Evolutionary conservation across 1,140 invertebrate genomes (phyloP).

Genomic region (Lethocerus indicus): DNA sequence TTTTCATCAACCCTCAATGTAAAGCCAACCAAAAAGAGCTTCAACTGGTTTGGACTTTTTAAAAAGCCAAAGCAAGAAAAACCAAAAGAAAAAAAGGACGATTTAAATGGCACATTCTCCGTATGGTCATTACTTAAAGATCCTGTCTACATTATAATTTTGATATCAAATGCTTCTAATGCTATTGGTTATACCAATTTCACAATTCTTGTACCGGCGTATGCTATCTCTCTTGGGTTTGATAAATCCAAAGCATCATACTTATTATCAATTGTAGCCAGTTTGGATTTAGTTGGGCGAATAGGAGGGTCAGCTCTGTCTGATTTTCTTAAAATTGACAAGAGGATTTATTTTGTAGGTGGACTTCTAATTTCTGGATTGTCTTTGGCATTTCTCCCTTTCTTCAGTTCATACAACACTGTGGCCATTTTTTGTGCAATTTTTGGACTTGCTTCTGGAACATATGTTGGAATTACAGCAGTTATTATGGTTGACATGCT

Average conservation of each 20-base stretch:
- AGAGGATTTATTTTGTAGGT: slow-evolving; percentile 62
- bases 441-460: slow-evolving; percentile 66
- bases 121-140: slow-evolving; percentile 39
- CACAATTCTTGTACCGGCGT: slow-evolving; percentile 57
- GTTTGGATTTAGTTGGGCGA: slow-evolving; percentile 57
- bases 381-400: slow-evolving; percentile 46
- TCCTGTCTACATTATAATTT: slow-evolving; percentile 60
- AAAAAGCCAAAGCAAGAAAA: background rate
- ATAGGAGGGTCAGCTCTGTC: slow-evolving; percentile 67
- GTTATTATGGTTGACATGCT: slow-evolving; percentile 73
- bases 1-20: slow-evolving; percentile 58
- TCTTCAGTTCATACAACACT: slow-evolving; percentile 27
- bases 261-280: slow-evolving; percentile 58
- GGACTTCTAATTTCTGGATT: slow-evolving; percentile 58
- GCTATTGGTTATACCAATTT: slow-evolving; percentile 77
- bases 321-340: slow-evolving; percentile 49
- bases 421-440: slow-evolving; percentile 50
- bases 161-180: slow-evolving; percentile 66
- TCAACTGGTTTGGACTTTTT: slow-evolving; percentile 21
- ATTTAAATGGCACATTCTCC: background rate
- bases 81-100: background rate
- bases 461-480: slow-evolving; percentile 69
- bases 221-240: slow-evolving; percentile 47
- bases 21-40: slow-evolving; percentile 40
- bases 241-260: slow-evolving; percentile 47